These are phyloP conservation scores for Mythimna pallens DNA, from an alignment of 2,888 invertebrate species.

Conservation along the genomic window DNA sequence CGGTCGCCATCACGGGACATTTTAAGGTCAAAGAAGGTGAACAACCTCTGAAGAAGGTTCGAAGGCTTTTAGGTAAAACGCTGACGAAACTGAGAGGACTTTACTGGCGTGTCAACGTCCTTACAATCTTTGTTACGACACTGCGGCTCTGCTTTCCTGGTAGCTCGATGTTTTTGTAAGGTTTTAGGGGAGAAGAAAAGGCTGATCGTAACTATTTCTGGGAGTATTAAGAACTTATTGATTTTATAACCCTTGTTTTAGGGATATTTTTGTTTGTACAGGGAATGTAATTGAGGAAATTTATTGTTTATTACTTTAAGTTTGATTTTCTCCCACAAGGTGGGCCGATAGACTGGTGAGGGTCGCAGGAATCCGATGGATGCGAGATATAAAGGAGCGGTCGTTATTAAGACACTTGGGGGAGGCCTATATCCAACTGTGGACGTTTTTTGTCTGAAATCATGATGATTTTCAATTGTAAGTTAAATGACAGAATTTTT, in stretches of 20 bases:
- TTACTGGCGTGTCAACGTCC: slow-evolving; percentile 28
- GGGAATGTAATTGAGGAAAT: not conserved
- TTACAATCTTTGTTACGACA: slow-evolving; percentile 19
- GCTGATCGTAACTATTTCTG: not conserved
- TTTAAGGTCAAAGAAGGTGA: slow-evolving; percentile 33
- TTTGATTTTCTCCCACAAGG: not conserved
- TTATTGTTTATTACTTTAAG: not conserved
- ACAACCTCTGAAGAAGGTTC: slow-evolving; percentile 34
- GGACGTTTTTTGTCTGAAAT: no score
- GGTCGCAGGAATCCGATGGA: no score
- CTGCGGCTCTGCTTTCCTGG: slow-evolving; percentile 4
- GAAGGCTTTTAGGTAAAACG: slow-evolving; percentile 38
- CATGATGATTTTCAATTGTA: no score
- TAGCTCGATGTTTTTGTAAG: not conserved
- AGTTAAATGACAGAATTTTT: no score
- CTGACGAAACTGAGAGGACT: slow-evolving; percentile 33
- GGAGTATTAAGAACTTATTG: not conserved
- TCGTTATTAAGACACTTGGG: no score
- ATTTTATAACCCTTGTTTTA: not conserved
- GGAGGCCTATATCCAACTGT: no score
- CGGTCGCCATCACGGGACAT: slow-evolving; percentile 17
- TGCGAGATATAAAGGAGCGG: no score
- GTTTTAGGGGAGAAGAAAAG: not conserved
- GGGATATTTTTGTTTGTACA: not conserved
- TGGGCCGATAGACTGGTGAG: no score